Evolutionary conservation across 2,888 invertebrate species (phyloP), one percentile per base, ranked within the genome.

Genomic region (Apantesis nais): DNA sequence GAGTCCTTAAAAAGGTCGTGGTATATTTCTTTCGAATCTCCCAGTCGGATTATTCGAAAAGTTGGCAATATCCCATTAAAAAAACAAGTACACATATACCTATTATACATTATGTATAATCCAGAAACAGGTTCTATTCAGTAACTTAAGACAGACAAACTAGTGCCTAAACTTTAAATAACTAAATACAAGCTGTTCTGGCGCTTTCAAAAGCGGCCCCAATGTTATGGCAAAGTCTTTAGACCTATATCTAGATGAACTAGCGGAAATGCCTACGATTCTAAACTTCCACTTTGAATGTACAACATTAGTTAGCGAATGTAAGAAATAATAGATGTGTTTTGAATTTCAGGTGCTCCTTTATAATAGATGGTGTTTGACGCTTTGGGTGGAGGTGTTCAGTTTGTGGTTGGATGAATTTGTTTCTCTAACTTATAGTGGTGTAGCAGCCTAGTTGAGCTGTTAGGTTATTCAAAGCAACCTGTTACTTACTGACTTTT

Each of bases 121-220:
- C 16, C 29, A 16, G 29, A 29, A 29, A 58, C 22, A 9, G 67
- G 66, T 70, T 68, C 58, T 65, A 11, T 60, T 14, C 16, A 25
- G 16, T 72, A 68, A 69, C 62, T 60, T 67, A 68, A 76, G 73
- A 70, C 71, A 69, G 70, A 37, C 65, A 41, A 80, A 78, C 75
- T 80, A 62, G 65, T 12, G 69, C 34, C 72, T 31, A 74, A 58
- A 80, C 77, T 82, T 80, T 74, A 78, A 77, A 78, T 79, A 82
- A 79, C 82, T 78, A 74, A 82, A 77, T 79, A 73, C 78, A 69
- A 41, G 78, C 64, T 68, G 72, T 73, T 73, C 78, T 60, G 68
- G 68, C 48, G 72, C 73, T 78, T 80, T 82, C 82, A 80, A 78
- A 80, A 77, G 78, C 82, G 78, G 60, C 65, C 69, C 52, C 68